Evolutionary conservation across 2,797 vertebrate species (phyloP).

Genomic region (Cetoscarus ocellatus): DNA sequence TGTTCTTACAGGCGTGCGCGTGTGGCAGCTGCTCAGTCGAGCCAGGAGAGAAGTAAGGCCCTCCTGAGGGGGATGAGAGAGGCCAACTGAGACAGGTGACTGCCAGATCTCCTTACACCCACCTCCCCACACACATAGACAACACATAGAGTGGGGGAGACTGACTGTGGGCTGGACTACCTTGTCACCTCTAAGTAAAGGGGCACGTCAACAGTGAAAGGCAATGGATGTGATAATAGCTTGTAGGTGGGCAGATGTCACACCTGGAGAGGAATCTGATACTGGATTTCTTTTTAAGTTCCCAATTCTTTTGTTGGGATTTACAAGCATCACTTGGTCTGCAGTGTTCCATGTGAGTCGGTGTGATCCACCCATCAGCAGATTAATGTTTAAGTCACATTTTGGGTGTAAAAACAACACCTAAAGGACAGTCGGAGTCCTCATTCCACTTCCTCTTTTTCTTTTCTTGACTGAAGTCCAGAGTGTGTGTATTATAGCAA

Average conservation of each 20-base stretch:
- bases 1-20: slow-evolving; percentile 17
- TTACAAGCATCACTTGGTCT: slow-evolving; percentile 65
- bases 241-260: slow-evolving; percentile 64
- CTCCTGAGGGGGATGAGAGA: slow-evolving; percentile 61
- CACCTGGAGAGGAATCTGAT: slow-evolving; percentile 68
- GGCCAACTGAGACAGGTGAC: slow-evolving; percentile 81
- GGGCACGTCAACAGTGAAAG: slow-evolving; percentile 38
- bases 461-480: slow-evolving; percentile 66
- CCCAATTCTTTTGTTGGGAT: slow-evolving; percentile 57
- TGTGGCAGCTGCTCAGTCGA: slow-evolving; percentile 75
- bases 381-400: slow-evolving; percentile 49
- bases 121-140: slow-evolving; percentile 27
- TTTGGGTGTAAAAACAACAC: slow-evolving; percentile 29
- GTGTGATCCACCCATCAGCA: slow-evolving; percentile 20
- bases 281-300: slow-evolving; percentile 60
- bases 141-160: slow-evolving; percentile 28
- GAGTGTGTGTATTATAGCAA: slow-evolving; percentile 40
- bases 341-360: slow-evolving; percentile 29
- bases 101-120: slow-evolving; percentile 75
- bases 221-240: slow-evolving; percentile 40
- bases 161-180: slow-evolving; percentile 53
- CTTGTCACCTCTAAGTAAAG: slow-evolving; percentile 46
- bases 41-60: slow-evolving; percentile 74
- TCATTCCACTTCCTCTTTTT: slow-evolving; percentile 63
- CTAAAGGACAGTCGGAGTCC: slow-evolving; percentile 70